Evolutionary conservation across 2,888 invertebrate species (phyloP).

Genomic region (Drosophila affinis): DNA sequence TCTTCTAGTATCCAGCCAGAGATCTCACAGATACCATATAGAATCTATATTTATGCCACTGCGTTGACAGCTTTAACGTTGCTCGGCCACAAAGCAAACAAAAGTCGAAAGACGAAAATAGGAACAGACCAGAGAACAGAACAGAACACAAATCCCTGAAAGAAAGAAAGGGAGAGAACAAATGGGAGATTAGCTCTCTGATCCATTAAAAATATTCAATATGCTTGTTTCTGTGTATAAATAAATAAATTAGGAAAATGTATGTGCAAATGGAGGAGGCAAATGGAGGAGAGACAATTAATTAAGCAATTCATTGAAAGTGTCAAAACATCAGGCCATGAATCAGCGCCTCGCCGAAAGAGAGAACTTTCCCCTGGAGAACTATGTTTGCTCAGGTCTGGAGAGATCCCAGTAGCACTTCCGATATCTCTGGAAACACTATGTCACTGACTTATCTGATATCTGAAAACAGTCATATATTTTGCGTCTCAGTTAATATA

Average conservation of each 20-base stretch:
- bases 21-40: background rate
- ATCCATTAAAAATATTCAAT: slow-evolving; percentile 30
- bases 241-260: slow-evolving; percentile 36
- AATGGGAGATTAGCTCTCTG: slow-evolving; percentile 18
- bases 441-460: too few species aligned
- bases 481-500: too few species aligned
- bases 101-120: slow-evolving; percentile 15
- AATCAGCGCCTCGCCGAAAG: background rate
- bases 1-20: background rate
- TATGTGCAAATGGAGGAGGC: slow-evolving; percentile 2
- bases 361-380: too few species aligned
- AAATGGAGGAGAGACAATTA: slow-evolving; percentile 32
- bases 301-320: slow-evolving; percentile 64
- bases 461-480: too few species aligned
- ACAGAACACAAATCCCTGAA: slow-evolving; percentile 8
- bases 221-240: slow-evolving; percentile 16
- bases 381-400: too few species aligned
- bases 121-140: background rate
- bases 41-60: slow-evolving; percentile 41
- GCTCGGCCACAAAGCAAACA: slow-evolving; percentile 3
- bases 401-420: too few species aligned
- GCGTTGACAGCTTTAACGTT: slow-evolving; percentile 44
- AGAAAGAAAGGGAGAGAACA: slow-evolving; percentile 11
- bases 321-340: slow-evolving; percentile 50
- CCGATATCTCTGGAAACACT: too few species aligned